A percentile compares a stretch with the other conserved stretches of the same genome.
phyloP scores from a whole-genome alignment of 1,140 invertebrate genomes.

The Tribolium madens region DNA sequence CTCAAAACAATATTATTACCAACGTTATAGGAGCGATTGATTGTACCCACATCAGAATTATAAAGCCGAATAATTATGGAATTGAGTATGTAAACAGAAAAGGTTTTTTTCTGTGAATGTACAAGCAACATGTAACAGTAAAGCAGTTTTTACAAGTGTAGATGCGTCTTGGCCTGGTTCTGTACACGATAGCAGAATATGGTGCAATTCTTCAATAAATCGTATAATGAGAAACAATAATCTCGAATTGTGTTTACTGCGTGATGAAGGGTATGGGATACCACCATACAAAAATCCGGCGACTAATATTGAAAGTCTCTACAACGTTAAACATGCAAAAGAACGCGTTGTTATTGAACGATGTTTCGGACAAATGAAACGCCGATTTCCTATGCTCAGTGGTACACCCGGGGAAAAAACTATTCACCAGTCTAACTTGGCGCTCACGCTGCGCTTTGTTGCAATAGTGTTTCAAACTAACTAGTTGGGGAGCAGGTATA shows the following conservation, averaged over 20 bases:
- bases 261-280: neutral
- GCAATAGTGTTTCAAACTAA: too few species aligned
- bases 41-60: slow-evolving; percentile 14
- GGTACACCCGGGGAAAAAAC: too few species aligned
- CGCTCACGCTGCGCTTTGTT: too few species aligned
- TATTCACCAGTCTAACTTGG: too few species aligned
- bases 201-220: neutral
- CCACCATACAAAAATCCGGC: too few species aligned
- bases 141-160: neutral
- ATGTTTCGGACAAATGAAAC: slow-evolving; percentile 9
- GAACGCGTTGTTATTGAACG: slow-evolving; percentile 14
- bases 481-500: too few species aligned
- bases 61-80: neutral
- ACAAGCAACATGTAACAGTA: neutral
- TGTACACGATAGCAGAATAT: slow-evolving; percentile 6
- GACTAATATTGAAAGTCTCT: too few species aligned
- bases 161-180: neutral
- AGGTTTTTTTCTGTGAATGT: neutral
- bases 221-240: neutral
- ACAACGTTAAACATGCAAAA: neutral
- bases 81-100: slow-evolving; percentile 20
- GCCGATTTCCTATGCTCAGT: neutral
- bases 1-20: neutral
- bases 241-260: neutral
- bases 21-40: slow-evolving; percentile 24